Conservation (phyloP, 2,797 vertebrate genomes). For the Sebastes iracundus region DNA sequence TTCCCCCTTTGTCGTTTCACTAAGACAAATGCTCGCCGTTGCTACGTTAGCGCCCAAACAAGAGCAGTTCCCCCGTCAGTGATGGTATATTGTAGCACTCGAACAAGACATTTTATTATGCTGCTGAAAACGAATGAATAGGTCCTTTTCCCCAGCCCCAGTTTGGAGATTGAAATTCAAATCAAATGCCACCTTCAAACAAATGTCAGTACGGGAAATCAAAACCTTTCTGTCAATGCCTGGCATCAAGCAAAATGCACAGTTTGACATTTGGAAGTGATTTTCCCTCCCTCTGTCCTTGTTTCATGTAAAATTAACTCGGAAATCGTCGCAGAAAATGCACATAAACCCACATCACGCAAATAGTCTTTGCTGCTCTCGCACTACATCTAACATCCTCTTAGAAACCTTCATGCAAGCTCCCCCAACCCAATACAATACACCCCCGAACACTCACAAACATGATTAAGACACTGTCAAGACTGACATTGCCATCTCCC, state of each 20-base stretch:
- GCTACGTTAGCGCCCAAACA: slow-evolving; percentile 51
- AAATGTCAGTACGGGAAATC: slow-evolving; percentile 74
- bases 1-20: slow-evolving; percentile 66
- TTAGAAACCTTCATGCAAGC: slow-evolving; percentile 43
- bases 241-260: slow-evolving; percentile 49
- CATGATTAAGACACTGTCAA: slow-evolving; percentile 76
- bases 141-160: slow-evolving; percentile 44
- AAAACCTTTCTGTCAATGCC: slow-evolving; percentile 52
- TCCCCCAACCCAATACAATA: slow-evolving; percentile 43
- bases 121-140: slow-evolving; percentile 53
- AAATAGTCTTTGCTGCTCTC: slow-evolving; percentile 19
- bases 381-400: slow-evolving; percentile 20
- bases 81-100: slow-evolving; percentile 53
- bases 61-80: slow-evolving; percentile 45
- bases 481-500: slow-evolving; percentile 69
- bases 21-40: slow-evolving; percentile 61
- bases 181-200: slow-evolving; percentile 77
- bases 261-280: slow-evolving; percentile 73
- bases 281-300: slow-evolving; percentile 54
- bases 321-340: slow-evolving; percentile 20
- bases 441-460: slow-evolving; percentile 68
- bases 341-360: slow-evolving; percentile 28
- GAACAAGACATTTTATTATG: slow-evolving; percentile 67
- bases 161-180: slow-evolving; percentile 70
- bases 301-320: slow-evolving; percentile 52